phyloP scores from a whole-genome alignment of 2,888 invertebrate species.

The Diarsia rubi region DNA sequence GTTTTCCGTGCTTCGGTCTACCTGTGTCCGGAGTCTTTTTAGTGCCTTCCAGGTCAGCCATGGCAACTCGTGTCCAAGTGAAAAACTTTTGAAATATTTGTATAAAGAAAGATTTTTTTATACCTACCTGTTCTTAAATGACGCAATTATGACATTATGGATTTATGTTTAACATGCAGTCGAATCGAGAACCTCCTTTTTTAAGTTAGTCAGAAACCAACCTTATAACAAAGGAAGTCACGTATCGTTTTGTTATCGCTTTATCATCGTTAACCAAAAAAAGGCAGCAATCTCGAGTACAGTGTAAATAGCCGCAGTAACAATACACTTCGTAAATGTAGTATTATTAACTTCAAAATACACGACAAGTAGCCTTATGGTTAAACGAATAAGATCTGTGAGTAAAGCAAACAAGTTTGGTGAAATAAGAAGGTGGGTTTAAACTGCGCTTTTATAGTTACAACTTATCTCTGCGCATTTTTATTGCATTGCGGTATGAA shows the following conservation, averaged over 20 bases:
- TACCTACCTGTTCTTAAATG: too few relatives aligned
- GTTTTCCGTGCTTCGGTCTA: too few relatives aligned
- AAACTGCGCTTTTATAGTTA: constrained; percentile 58
- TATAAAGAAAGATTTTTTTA: too few relatives aligned
- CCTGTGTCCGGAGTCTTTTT: too few relatives aligned
- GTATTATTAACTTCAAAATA: constrained; percentile 56
- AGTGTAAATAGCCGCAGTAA: constrained; percentile 70
- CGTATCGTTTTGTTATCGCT: constrained; percentile 32
- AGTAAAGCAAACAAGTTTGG: constrained; percentile 23
- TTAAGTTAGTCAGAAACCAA: too few relatives aligned
- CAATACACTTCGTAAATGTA: constrained; percentile 69
- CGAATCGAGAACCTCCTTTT: too few relatives aligned
- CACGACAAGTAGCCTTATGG: constrained; percentile 40
- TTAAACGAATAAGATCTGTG: constrained; percentile 29
- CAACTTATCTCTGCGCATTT: constrained; percentile 47
- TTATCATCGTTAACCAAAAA: constrained; percentile 59
- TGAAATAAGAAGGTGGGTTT: constrained; percentile 49
- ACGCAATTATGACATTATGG: too few relatives aligned
- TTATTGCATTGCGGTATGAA: constrained; percentile 34
- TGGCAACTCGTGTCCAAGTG: too few relatives aligned
- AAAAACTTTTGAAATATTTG: too few relatives aligned
- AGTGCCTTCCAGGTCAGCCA: too few relatives aligned
- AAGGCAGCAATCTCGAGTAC: constrained; percentile 65
- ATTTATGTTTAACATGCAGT: too few relatives aligned
- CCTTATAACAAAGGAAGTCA: background rate